Evolutionary conservation across 2,888 invertebrate genomes (phyloP), one percentile per base, ranked within the genome.

Genomic region (Scaptomyza flava): DNA sequence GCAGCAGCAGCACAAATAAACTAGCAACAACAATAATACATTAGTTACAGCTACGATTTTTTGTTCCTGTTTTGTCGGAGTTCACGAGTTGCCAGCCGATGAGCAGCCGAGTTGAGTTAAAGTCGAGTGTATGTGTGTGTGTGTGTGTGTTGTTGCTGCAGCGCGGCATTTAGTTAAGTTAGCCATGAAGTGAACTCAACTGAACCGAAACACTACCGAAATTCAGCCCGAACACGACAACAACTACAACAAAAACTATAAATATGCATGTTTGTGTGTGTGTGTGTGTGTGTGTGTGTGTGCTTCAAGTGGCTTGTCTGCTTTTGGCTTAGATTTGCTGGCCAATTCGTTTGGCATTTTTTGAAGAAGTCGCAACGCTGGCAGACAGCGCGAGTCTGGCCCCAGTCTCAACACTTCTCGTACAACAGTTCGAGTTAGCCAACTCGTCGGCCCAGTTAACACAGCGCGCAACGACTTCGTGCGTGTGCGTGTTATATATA

Each of bases 131-230:
- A 27, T 63, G 38, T 27, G 23, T 70, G 27, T 27, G 27, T 27
- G 2, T 3, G 27, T 27, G 27, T 53, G 38, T 71, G 42, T 33
- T 78, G 75, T 68, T 77, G 74, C 73, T 51, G 77, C 83, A 77
- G 72, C 83, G 87, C 72, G 87, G 87, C 90, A 83, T 88, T 89
- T 89, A 90, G 89, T 90, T 87, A 90, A 90, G 90, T 90, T 90
- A 88, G 89, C 87, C 77, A 83, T 79, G 90, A 89, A 86, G 87
- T 81, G 82, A 82, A 84, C 82, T 81, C 89, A 85, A 81, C 89
- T 89, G 90, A 89, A 89, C 88, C 88, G 89, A 89, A 89, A 84
- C 79, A 74, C 72, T 74, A 72, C 79, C 82, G 81, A 83, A 75
- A 63, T 83, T 79, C 67, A 79, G 81, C 72, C 61, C 74, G 74